Conservation (phyloP, 2,888 invertebrate genomes). For the Blera fallax region DNA sequence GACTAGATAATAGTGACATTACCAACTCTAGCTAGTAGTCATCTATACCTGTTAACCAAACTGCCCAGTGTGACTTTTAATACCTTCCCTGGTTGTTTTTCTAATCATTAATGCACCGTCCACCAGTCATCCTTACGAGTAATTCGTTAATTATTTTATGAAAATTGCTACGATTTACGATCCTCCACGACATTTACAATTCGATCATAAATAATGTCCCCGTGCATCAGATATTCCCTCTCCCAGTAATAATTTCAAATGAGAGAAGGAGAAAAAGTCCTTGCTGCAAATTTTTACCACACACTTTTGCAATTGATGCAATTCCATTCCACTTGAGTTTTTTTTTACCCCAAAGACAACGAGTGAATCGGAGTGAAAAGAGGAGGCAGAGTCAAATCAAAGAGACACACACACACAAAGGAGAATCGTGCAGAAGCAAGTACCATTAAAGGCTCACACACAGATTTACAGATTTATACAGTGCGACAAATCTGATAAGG, state of each 20-base stretch:
- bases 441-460: slow-evolving; percentile 19
- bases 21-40: no score
- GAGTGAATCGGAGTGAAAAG: background rate
- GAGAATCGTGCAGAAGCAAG: slow-evolving; percentile 56
- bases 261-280: background rate
- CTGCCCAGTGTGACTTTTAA: background rate
- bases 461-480: slow-evolving; percentile 63
- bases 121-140: background rate
- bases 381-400: slow-evolving; percentile 19
- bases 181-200: background rate
- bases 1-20: no score
- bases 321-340: slow-evolving; percentile 46
- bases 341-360: background rate
- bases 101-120: background rate
- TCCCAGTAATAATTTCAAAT: background rate
- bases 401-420: slow-evolving; percentile 2
- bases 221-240: background rate
- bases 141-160: background rate
- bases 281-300: slow-evolving; percentile 12
- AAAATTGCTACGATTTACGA: background rate
- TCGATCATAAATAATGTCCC: background rate
- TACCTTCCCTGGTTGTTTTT: background rate
- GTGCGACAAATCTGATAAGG: slow-evolving; percentile 71
- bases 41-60: background rate
- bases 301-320: slow-evolving; percentile 41